A percentile compares a stretch with the other conserved stretches of the same genome.
phyloP scores from a whole-genome alignment of 2,888 invertebrate genomes.

The Tachina fera region DNA sequence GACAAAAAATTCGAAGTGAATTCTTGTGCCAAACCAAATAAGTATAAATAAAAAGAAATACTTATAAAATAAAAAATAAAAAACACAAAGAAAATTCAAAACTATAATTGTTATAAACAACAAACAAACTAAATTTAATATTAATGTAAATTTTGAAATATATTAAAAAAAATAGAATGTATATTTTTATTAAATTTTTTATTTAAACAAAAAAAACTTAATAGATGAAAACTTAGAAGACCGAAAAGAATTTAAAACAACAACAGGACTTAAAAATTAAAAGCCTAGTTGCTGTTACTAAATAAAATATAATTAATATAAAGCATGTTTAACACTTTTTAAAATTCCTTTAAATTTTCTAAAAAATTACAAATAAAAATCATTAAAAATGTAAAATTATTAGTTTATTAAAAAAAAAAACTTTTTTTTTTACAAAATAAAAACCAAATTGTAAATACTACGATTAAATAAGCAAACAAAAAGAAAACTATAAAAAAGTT shows the following conservation, averaged over 20 bases:
- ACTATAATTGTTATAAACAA: constrained; percentile 51
- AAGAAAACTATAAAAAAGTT: background rate
- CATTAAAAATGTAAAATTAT: constrained; percentile 8
- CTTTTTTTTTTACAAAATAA: constrained; percentile 12
- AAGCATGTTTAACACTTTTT: constrained; percentile 31
- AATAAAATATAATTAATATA: constrained; percentile 16
- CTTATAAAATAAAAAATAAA: constrained; percentile 1
- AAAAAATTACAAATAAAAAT: constrained; percentile 9
- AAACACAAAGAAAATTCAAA: background rate
- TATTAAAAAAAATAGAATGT: background rate
- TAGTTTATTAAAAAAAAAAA: constrained; percentile 23
- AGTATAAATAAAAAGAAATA: constrained; percentile 24
- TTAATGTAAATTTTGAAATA: constrained; percentile 45
- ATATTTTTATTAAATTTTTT: constrained; percentile 56
- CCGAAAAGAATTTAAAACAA: background rate
- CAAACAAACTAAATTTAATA: constrained; percentile 37
- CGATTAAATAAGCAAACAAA: constrained; percentile 16
- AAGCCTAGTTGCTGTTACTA: background rate
- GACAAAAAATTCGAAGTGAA: constrained; percentile 61
- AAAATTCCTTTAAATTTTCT: constrained; percentile 29
- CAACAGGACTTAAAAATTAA: background rate
- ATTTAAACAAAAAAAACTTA: constrained; percentile 23
- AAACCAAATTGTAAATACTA: constrained; percentile 44
- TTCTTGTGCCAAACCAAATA: constrained; percentile 66
- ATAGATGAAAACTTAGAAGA: constrained; percentile 25